Evolutionary conservation across 2,797 vertebrate genomes (phyloP), one percentile per base, ranked within the genome.

Genomic region (Sebastes diaconus): DNA sequence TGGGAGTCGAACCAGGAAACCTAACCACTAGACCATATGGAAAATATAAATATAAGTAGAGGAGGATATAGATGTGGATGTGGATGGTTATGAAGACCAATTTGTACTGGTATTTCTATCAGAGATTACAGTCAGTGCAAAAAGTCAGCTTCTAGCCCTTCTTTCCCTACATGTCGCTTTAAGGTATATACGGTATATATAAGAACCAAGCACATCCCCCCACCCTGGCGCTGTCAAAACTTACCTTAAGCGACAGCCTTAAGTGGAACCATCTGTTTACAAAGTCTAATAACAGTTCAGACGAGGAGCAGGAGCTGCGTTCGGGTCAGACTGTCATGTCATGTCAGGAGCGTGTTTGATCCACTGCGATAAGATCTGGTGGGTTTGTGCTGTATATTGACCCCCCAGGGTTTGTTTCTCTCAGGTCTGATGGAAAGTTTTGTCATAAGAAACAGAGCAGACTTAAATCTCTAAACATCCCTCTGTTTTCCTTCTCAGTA

Each of bases 401-500:
- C 58, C 22, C 57, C 66, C 36, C 29, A 1, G 29, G 29, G 34
- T 75, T 64, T 24, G 27, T 63, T 27, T 69, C 34, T 30, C 63
- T 42, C 34, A 54, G 52, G 52, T 54, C 34, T 65, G 22, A 59
- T 32, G 60, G 66, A 75, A 66, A 55, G 60, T 68, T 84, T 29
- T 55, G 30, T 55, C 24, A 34, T n/a, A 60, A 13, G n/a, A 57
- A 77, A 71, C 9, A 7, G 57, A 20, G 34, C 64, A 54, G 25
- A 58, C 39, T 77, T 29, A 29, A 81, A 74, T 76, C 25, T 70
- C 46, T 78, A 61, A 87, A 80, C 61, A 42, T 77, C 27, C 52
- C 14, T 75, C 16, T 80, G 27, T 75, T 77, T 68, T 69, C 57
- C 64, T 6, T 74, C 58, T 55, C 95, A 99, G 99, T 99, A 99